phyloP scores from a whole-genome alignment of 2,888 invertebrate genomes.

The Drosophila sordidapex region DNA sequence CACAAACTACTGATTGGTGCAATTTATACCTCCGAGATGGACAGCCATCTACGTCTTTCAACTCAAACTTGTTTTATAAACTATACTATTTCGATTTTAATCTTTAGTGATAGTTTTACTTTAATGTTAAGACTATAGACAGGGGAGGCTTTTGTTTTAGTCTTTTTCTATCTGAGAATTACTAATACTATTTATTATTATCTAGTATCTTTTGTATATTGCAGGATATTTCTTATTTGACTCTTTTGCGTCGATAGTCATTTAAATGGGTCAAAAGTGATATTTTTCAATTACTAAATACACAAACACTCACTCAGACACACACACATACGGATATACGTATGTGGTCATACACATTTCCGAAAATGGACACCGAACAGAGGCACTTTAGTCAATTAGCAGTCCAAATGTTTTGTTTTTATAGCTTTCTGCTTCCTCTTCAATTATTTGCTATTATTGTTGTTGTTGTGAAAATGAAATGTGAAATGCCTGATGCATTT shows the following conservation, averaged over 20 bases:
- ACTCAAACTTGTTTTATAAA: not conserved
- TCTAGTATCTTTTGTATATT: not conserved
- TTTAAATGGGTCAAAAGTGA: constrained; percentile 64
- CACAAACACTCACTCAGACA: constrained; percentile 9
- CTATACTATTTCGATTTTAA: not conserved
- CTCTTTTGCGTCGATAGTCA: constrained; percentile 39
- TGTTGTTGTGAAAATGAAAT: constrained; percentile 22
- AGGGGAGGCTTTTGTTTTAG: not conserved
- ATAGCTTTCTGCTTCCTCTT: constrained; percentile 25
- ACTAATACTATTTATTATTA: not conserved
- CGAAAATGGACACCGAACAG: constrained; percentile 40
- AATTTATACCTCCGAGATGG: not conserved
- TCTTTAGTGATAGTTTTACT: not conserved
- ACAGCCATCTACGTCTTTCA: not conserved
- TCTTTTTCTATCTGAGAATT: not conserved
- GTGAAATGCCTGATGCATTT: constrained; percentile 45
- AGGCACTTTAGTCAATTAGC: constrained; percentile 75
- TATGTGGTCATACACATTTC: constrained; percentile 21
- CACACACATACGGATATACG: not conserved
- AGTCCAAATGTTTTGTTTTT: constrained; percentile 61
- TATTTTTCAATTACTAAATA: constrained; percentile 47
- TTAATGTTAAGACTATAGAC: not conserved
- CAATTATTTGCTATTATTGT: constrained; percentile 8
- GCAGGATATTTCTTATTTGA: constrained; percentile 22
- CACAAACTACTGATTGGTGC: not conserved